A percentile compares a stretch with the other conserved stretches of the same genome.
Evolutionary conservation across 1,140 invertebrate species (phyloP).

Genomic region (Drosophila santomea): DNA sequence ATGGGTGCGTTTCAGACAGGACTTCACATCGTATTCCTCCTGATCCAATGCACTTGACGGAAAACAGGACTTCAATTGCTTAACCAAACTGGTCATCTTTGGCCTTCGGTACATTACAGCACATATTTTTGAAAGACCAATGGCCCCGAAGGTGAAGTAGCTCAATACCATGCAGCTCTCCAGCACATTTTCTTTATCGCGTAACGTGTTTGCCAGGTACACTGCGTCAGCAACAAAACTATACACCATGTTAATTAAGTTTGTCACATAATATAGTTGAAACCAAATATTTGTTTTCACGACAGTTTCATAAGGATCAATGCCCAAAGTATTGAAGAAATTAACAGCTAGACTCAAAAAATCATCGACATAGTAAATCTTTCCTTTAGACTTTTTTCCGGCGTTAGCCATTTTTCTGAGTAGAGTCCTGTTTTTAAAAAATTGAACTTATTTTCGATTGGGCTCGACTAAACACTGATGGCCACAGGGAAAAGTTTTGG

Average conservation of each 20-base stretch:
- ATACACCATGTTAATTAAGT: conserved; percentile 26
- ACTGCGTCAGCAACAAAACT: conserved; percentile 6
- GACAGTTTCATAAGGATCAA: conserved; percentile 25
- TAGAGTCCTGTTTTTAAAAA: conserved; percentile 1
- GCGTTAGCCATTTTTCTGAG: no score
- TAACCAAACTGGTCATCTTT: conserved; percentile 30
- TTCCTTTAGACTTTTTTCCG: not conserved
- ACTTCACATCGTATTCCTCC: conserved; percentile 20
- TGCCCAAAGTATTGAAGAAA: conserved; percentile 34
- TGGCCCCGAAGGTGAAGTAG: conserved; percentile 51
- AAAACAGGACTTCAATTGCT: conserved; percentile 46
- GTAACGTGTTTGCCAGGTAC: conserved; percentile 3
- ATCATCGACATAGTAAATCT: conserved; percentile 16
- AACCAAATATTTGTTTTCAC: not conserved
- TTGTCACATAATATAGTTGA: conserved; percentile 2
- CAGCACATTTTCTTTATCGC: conserved; percentile 39
- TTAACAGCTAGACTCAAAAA: conserved; percentile 38
- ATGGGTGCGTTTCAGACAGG: conserved; percentile 17
- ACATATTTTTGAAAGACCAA: conserved; percentile 48
- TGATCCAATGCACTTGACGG: conserved; percentile 23
- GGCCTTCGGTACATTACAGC: conserved; percentile 37
- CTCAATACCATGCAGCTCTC: conserved; percentile 54
- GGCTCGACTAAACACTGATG: not conserved
- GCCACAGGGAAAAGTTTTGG: not conserved
- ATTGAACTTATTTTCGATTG: not conserved